Conservation (phyloP, 2,888 invertebrate species). For the Junonia oenone region DNA sequence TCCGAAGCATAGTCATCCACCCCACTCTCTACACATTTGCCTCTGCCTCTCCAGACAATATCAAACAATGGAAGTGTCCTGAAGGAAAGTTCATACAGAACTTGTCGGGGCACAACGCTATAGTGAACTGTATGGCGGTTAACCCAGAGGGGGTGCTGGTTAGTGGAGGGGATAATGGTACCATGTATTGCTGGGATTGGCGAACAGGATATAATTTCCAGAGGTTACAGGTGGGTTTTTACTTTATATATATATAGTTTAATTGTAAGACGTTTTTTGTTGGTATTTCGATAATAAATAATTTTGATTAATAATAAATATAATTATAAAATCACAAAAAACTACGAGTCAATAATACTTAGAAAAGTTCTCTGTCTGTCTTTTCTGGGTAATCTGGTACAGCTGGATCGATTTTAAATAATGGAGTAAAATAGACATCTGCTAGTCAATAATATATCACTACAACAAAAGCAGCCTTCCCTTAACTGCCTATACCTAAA, state of each 20-base stretch:
- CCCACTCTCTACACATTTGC: conserved; percentile 95
- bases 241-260: too few relatives aligned
- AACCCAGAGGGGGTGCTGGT: conserved; percentile 97
- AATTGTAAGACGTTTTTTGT: background rate
- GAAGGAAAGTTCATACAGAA: conserved; percentile 99
- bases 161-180: conserved; percentile 98
- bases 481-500: too few relatives aligned
- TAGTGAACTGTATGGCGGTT: conserved; percentile 96
- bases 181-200: conserved; percentile 99
- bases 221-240: conserved; percentile 87
- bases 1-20: conserved; percentile 87
- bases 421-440: too few relatives aligned
- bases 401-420: too few relatives aligned
- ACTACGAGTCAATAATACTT: too few relatives aligned
- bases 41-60: conserved; percentile 98
- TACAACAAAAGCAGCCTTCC: too few relatives aligned
- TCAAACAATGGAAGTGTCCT: conserved; percentile 99
- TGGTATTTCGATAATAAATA: background rate
- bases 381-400: too few relatives aligned
- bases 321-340: too few relatives aligned
- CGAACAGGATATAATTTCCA: conserved; percentile 99
- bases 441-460: too few relatives aligned
- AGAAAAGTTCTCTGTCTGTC: too few relatives aligned
- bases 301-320: too few relatives aligned
- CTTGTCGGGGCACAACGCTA: conserved; percentile 97